Evolutionary conservation across 2,113 vertebrate species (phyloP), one percentile per base, ranked within the genome.

Genomic region (Oncorhynchus gorbuscha): DNA sequence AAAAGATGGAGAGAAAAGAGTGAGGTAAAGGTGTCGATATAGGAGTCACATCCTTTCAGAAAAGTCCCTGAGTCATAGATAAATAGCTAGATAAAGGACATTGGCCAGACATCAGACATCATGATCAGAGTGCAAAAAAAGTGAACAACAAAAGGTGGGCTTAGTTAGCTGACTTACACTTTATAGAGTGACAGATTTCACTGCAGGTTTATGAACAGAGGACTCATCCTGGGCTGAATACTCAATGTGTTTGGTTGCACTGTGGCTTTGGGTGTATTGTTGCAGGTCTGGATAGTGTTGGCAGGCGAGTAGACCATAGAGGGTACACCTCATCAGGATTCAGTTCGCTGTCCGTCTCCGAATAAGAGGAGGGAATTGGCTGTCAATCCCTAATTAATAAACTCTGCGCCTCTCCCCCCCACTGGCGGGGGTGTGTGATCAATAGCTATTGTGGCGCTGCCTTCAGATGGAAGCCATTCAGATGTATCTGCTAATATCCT

Each of bases 371-470:
- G 91, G 84, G 89, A 94, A 94, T 94, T 94, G 94, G 90, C 92
- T 95, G 94, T 94, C 94, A 94, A 93, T 91, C 92, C 91, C 91
- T 95, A 95, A 96, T 96, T 94, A 95, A 96, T 94, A 94, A 95
- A 96, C 93, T 93, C 90, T 84, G 86, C 83, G 89, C 84, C 85
- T 83, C 89, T 45, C 39, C 9, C 9, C 9, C 39, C 39, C 9
- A 18, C 77, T 71, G 67, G 77, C 72, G 4, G 81, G 89, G 87
- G 83, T 86, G 88, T 86, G 88, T 93, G 93, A 94, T 95, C 95
- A 93, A 94, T 95, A 95, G 90, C 89, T 89, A 88, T 83, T 89
- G 93, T 91, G 86, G n/a, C 85, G 67, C 75, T 55, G 32, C 84
- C 83, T 79, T 88, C 81, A 87, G 85, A 91, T 90, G 85, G 88